A percentile compares a stretch with the other conserved stretches of the same genome.
phyloP scores from a whole-genome alignment of 2,888 invertebrate genomes.

The Loripinus fragilis region DNA sequence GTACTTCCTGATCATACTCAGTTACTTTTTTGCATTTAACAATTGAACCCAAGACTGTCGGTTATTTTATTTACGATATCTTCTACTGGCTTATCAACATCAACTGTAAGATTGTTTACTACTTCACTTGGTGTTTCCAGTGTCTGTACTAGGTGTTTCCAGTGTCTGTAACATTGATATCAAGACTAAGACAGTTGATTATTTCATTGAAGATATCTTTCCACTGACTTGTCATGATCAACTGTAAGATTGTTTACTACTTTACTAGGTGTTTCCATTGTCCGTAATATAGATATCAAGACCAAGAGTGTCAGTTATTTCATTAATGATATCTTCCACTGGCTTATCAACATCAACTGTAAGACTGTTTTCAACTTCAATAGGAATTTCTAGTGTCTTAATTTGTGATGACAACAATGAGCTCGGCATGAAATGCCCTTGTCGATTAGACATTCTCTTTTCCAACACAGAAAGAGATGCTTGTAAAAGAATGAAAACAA shows the following conservation, averaged over 20 bases:
- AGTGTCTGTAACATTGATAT: too few relatives aligned
- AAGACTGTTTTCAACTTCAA: constrained; percentile 59
- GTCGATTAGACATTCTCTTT: constrained; percentile 64
- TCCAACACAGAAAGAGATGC: constrained; percentile 63
- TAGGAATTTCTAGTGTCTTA: constrained; percentile 70
- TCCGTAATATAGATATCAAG: constrained; percentile 75
- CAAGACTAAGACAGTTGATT: too few relatives aligned
- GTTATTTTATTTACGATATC: constrained; percentile 62
- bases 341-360: constrained; percentile 59
- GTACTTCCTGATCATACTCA: too few relatives aligned
- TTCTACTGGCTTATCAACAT: constrained; percentile 54
- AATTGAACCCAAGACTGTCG: too few relatives aligned
- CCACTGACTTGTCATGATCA: constrained; percentile 54
- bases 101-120: constrained; percentile 63
- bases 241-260: constrained; percentile 64
- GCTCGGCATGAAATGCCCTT: constrained; percentile 77
- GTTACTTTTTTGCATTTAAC: too few relatives aligned
- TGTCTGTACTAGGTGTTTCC: too few relatives aligned
- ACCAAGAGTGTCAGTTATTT: too few relatives aligned
- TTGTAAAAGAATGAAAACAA: constrained; percentile 70
- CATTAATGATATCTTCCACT: constrained; percentile 56
- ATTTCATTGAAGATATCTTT: constrained; percentile 62
- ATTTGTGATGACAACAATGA: constrained; percentile 75
- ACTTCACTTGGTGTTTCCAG: constrained; percentile 66
- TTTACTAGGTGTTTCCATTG: constrained; percentile 66